Evolutionary conservation across 2,888 invertebrate genomes (phyloP).

Genomic region (Harmothoe impar): DNA sequence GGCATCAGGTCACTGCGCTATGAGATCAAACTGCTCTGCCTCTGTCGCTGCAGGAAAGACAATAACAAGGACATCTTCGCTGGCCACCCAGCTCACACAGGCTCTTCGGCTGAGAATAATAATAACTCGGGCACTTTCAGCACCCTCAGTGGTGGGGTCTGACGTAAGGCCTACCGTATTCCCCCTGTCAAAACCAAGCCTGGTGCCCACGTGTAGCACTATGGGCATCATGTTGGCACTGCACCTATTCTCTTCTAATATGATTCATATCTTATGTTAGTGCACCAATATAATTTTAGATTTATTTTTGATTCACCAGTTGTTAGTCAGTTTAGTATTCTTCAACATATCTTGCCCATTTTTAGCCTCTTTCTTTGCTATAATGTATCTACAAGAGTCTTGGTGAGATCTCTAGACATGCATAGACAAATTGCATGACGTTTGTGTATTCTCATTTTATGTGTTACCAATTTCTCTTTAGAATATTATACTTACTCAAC

Average conservation of each 20-base stretch:
- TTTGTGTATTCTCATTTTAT: too few species aligned
- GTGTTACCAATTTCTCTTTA: too few species aligned
- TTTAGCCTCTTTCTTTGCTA: neutral
- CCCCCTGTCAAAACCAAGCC: conserved; percentile 39
- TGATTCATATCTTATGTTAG: neutral
- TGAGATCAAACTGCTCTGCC: conserved; percentile 68
- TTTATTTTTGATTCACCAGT: neutral
- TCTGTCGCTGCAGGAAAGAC: conserved; percentile 63
- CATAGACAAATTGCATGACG: too few species aligned
- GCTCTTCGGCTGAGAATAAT: neutral
- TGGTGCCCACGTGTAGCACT: neutral
- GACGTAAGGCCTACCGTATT: conserved; percentile 30
- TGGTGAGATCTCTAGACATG: too few species aligned
- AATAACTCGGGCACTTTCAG: conserved; percentile 23
- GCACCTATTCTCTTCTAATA: neutral
- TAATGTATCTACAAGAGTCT: too few species aligned
- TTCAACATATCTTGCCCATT: neutral
- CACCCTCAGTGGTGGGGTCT: conserved; percentile 25
- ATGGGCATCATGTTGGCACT: neutral
- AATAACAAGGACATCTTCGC: conserved; percentile 32
- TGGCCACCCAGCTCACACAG: neutral
- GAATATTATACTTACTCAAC: too few species aligned
- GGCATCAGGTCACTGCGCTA: conserved; percentile 68
- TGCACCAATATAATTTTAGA: neutral
- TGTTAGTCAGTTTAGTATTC: neutral